Evolutionary conservation across 2,113 vertebrate species (phyloP).

Genomic region (Calonectris borealis): DNA sequence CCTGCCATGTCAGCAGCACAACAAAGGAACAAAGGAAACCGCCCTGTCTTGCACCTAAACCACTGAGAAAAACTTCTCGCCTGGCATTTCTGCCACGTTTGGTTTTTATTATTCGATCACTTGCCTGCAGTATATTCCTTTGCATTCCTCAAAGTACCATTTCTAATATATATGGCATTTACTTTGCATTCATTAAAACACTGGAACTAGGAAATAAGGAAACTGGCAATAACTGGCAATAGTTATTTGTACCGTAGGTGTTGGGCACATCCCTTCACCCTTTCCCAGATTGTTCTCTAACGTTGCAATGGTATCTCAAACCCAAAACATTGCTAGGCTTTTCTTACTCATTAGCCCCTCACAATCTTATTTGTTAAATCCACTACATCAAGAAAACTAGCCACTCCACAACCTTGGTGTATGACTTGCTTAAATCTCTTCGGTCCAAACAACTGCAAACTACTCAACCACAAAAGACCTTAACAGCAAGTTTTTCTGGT

Average conservation of each 20-base stretch:
- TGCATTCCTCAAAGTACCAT: not conserved
- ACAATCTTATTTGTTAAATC: not conserved
- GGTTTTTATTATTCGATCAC: not conserved
- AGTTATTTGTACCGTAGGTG: rapidly evolving
- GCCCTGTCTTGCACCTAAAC: not conserved
- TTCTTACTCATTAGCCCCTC: not conserved
- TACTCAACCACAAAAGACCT: not conserved
- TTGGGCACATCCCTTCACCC: not conserved
- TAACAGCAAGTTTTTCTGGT: not conserved
- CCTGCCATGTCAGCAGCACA: not conserved
- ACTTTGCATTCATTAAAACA: not conserved
- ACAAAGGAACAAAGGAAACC: not conserved
- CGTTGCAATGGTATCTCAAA: not conserved
- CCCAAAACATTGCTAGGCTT: not conserved
- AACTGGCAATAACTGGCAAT: not conserved
- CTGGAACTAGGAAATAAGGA: not conserved
- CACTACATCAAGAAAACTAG: not conserved
- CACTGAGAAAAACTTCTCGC: not conserved
- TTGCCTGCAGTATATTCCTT: not conserved
- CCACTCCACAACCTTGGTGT: not conserved
- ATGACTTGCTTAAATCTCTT: not conserved
- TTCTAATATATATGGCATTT: not conserved
- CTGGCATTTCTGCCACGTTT: not conserved
- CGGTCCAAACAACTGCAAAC: not conserved
- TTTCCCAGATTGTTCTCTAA: not conserved